Evolutionary conservation across 37 sponge, comb jelly and placozoan genomes (phyloP).

Genomic region (Chondrosia reniformis): DNA sequence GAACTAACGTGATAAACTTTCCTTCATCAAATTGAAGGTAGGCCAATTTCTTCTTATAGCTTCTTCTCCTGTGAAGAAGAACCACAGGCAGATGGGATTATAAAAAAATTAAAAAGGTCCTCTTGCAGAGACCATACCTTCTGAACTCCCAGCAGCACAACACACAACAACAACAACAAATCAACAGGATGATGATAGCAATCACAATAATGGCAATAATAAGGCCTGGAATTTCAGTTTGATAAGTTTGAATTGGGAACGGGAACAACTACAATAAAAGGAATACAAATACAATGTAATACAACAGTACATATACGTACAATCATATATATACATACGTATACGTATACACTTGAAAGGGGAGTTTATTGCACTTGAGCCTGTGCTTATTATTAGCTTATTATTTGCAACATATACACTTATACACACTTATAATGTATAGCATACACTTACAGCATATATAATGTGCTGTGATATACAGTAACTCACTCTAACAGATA

Average conservation of each 20-base stretch:
- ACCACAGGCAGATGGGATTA: neutral
- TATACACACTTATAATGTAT: too few species aligned
- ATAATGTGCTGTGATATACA: neutral
- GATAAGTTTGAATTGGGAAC: neutral
- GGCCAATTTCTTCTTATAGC: slow-evolving; percentile 20
- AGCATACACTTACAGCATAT: too few species aligned
- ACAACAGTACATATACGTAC: too few species aligned
- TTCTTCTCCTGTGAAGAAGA: slow-evolving; percentile 13
- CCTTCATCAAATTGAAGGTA: slow-evolving; percentile 18
- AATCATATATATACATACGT: too few species aligned
- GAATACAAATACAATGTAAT: neutral
- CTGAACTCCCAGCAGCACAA: slow-evolving; percentile 24
- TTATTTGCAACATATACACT: too few species aligned
- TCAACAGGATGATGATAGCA: slow-evolving; percentile 8
- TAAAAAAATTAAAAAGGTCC: neutral
- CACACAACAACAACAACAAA: slow-evolving; percentile 17
- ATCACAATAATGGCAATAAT: slow-evolving; percentile 14
- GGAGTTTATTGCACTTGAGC: too few species aligned
- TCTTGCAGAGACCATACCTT: too few species aligned
- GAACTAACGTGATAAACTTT: slow-evolving; percentile 12
- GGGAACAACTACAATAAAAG: neutral
- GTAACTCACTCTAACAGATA: neutral
- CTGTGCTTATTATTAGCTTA: too few species aligned
- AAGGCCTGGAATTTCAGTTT: neutral
- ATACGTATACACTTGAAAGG: too few species aligned